Evolutionary conservation across 2,113 vertebrate species (phyloP), one percentile per base, ranked within the genome.

Genomic region (Suricata suricatta): DNA sequence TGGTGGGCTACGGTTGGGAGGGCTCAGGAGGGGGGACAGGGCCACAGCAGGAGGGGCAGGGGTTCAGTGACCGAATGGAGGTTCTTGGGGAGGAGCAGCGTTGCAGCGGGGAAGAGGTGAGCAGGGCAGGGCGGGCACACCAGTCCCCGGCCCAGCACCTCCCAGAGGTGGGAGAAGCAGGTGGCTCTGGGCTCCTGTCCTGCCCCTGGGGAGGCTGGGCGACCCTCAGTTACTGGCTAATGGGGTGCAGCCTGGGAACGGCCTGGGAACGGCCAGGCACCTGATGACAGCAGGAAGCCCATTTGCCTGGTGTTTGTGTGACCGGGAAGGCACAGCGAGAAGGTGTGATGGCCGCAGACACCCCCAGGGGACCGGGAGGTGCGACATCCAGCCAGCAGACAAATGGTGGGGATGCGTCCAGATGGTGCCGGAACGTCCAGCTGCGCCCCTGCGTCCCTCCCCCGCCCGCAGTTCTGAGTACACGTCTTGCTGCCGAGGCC

Each of bases 21-120:
- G 50, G 50, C 44, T 8, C 50, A 50, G 50, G 44, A 41, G 4
- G 6, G 41, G 41, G 41, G 41, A 41, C 41, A 41, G 41, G 41
- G 41, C 41, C 16, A 4, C 52, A 17, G 52, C 52, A 54, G 52
- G 52, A 47, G 44, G 44, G 44, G 10, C 44, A 1, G 9, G 44
- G 10, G 44, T 8, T 47, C 44, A 47, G 44, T 47, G 44, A 47
- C 9, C 1, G 44, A 47, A 47, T 47, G 1, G 44, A 47, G 9
- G 44, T 47, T 47, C 44, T 47, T 47, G 44, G 44, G 44, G 44
- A 47, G 44, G 44, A 47, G 44, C 44, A 47, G 44, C 8, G 44
- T 8, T 4, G 44, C 4, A 1, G 12, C 38, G 3, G 0, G 72
- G 25, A 7, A 0, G 14, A 29, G 74, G 74, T 8, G 27, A 17